Base-by-base conservation (phyloP, 2,113 vertebrate genomes). In the Hepsetus odoe region DNA sequence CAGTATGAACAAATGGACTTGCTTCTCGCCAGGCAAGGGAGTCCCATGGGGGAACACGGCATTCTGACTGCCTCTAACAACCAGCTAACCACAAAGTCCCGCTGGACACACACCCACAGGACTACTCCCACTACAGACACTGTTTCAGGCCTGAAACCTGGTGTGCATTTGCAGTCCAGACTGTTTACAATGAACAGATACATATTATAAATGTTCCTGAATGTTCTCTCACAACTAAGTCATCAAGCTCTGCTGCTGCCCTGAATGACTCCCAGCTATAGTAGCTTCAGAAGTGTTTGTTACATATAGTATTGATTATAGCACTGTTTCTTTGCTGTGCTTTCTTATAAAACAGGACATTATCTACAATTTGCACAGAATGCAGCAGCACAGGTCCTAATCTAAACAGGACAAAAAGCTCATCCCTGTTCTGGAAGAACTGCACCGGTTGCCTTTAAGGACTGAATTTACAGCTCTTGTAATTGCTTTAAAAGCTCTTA, bases 1-100 rank as follows among this genome's bases (percentile, higher is more conserved):
- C 72, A 58, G 79, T 26, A 64, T 84, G 92, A 92, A 92, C 90
- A 87, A 92, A 91, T 89, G 88, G 89, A 89, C 85, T 88, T 87
- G 65, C 77, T 80, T 80, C 78, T 79, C 30, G 77, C 74, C 80
- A 77, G 80, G 67, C 53, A 40, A 70, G 49, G 46, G 65, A 80
- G 24, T 68, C 80, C 80, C 66, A 24, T 35, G 77, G 80, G 80
- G 66, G 77, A 85, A 82, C 77, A 77, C 64, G 75, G 74, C 75
- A 80, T 84, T 84, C 82, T 80, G 55, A 73, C 74, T 74, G 77
- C 78, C 78, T 77, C 77, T 77, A 80, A 85, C 80, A 77, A 84
- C 74, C 77, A 74, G 72, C 73, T 80, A 74, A 82, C 76, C 80
- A 81, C 72, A 55, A 49, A 72, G 46, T 82, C 83, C 77, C 83